A percentile compares a stretch with the other conserved stretches of the same genome.
Evolutionary conservation across 2,797 vertebrate species (phyloP).

Genomic region (Simalia tracyae): DNA sequence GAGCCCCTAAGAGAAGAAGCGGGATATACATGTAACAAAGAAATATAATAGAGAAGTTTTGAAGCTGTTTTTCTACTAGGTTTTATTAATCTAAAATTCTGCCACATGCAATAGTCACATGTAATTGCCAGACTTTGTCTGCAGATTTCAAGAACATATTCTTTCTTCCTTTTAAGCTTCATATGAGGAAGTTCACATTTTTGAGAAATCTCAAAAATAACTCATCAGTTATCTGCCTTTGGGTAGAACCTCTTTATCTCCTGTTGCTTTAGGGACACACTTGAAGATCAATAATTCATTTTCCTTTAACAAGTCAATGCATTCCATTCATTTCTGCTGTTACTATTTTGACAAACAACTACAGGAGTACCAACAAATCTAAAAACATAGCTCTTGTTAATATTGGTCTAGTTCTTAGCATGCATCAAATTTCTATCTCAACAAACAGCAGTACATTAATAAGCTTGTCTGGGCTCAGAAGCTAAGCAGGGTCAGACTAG

Average conservation of each 20-base stretch:
- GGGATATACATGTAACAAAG: not conserved
- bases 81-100: not conserved
- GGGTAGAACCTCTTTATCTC: not conserved
- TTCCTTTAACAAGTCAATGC: not conserved
- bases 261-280: not conserved
- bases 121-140: not conserved
- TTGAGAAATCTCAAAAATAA: not conserved
- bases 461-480: not conserved
- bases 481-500: not conserved
- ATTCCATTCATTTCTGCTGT: not conserved
- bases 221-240: not conserved
- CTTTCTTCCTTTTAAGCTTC: accelerated
- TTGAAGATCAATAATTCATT: not conserved
- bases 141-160: not conserved
- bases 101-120: not conserved
- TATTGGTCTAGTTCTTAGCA: conserved; percentile 1
- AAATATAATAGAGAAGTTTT: not conserved
- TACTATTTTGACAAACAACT: not conserved
- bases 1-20: not conserved
- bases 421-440: conserved; percentile 11
- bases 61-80: not conserved
- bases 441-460: not conserved
- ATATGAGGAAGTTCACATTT: not conserved
- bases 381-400: not conserved
- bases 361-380: not conserved